phyloP scores from a whole-genome alignment of 2,113 vertebrate genomes.

The Glaucidium brasilianum region DNA sequence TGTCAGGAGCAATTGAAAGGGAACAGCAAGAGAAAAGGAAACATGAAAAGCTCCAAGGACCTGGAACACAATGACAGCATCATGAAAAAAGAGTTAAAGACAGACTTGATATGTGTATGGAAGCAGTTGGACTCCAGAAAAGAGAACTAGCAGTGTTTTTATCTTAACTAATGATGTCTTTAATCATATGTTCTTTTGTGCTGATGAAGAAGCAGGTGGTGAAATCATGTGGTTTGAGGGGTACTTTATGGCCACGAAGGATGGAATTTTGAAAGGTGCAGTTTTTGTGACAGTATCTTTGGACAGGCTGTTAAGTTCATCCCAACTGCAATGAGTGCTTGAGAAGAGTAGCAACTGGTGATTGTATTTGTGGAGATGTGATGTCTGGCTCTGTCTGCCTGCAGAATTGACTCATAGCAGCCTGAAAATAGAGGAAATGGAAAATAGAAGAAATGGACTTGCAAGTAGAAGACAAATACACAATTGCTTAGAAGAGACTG shows the following conservation, averaged over 20 bases:
- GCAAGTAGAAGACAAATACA: neutral
- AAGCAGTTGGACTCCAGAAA: neutral
- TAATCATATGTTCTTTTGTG: neutral
- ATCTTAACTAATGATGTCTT: neutral
- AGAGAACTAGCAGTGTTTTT: neutral
- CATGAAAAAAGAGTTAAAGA: neutral
- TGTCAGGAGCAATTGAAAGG: accelerated
- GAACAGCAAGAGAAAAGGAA: neutral
- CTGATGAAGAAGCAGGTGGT: neutral
- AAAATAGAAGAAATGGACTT: neutral
- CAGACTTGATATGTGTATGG: neutral
- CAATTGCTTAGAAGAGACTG: neutral
- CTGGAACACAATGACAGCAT: neutral
- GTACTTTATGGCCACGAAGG: neutral
- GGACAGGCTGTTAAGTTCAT: neutral
- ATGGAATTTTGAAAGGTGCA: neutral
- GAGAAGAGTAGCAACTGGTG: neutral
- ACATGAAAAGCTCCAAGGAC: neutral
- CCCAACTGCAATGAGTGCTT: neutral
- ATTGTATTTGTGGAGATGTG: neutral
- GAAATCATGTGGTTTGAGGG: neutral
- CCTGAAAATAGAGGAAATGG: neutral
- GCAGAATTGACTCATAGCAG: neutral
- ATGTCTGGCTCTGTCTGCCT: neutral
- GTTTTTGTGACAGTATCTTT: neutral